phyloP scores from a whole-genome alignment of 2,113 vertebrate genomes.

The Corynorhinus townsendii region DNA sequence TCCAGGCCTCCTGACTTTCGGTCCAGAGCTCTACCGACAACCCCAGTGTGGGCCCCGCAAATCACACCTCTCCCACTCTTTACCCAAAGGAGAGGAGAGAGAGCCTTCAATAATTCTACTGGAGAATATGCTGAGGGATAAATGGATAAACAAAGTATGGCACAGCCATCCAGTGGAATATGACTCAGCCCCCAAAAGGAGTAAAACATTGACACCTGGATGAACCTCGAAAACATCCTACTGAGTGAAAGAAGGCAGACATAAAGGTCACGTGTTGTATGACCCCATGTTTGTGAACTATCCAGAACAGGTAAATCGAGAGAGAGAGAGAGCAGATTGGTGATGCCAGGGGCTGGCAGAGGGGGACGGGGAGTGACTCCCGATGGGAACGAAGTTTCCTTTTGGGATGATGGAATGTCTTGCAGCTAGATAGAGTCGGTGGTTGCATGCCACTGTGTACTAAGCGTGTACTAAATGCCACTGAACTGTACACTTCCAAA shows the following conservation, averaged over 20 bases:
- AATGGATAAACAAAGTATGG: not conserved
- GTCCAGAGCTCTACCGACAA: not conserved
- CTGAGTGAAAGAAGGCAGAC: not conserved
- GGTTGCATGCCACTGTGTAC: not conserved
- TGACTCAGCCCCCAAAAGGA: not conserved
- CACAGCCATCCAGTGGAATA: not conserved
- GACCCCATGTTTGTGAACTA: not conserved
- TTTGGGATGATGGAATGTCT: not conserved
- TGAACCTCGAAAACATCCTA: not conserved
- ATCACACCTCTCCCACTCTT: not conserved
- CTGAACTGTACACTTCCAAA: not conserved
- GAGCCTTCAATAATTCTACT: not conserved
- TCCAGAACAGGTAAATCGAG: not conserved
- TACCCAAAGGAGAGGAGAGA: not conserved
- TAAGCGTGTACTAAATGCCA: not conserved
- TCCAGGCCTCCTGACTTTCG: not conserved
- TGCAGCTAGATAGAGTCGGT: not conserved
- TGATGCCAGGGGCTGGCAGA: too few relatives aligned
- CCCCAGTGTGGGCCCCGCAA: not conserved
- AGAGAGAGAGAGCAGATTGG: not conserved
- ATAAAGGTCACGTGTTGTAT: accelerated
- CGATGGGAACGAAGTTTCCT: accelerated
- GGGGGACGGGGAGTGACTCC: not conserved
- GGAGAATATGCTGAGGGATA: too few relatives aligned
- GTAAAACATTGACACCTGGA: accelerated